Conservation (phyloP, 2,113 vertebrate genomes). For the Zootoca vivipara region DNA sequence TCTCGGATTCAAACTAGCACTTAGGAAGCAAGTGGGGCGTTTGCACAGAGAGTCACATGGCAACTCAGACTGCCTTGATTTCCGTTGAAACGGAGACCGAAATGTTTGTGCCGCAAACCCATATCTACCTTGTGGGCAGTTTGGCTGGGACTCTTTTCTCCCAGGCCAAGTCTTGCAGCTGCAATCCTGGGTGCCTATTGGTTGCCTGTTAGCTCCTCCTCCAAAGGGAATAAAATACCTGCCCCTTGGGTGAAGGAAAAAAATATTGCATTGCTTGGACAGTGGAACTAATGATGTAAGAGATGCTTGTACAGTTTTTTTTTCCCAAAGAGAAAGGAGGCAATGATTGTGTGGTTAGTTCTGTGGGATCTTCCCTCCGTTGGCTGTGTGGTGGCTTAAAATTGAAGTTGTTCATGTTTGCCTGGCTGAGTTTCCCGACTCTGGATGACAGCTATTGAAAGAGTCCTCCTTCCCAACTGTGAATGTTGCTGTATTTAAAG, state of each 20-base stretch:
- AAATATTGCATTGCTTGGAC: background rate
- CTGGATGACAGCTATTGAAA: background rate
- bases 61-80: background rate
- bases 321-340: too few species aligned
- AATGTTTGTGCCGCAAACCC: background rate
- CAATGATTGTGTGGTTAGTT: background rate
- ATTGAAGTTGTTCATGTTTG: background rate
- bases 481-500: too few species aligned
- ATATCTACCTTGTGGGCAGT: background rate
- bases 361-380: background rate
- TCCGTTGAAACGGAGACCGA: background rate
- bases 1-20: too few species aligned
- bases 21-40: background rate
- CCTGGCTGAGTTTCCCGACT: background rate
- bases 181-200: background rate
- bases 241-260: background rate
- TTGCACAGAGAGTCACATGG: background rate
- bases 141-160: background rate
- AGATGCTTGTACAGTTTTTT: too few species aligned
- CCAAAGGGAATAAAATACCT: background rate
- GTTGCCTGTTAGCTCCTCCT: background rate
- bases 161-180: background rate
- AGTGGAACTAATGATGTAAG: background rate
- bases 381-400: background rate
- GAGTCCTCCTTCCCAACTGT: background rate